Base-by-base conservation (phyloP, 2,113 vertebrate genomes). In the Climacteris rufus region DNA sequence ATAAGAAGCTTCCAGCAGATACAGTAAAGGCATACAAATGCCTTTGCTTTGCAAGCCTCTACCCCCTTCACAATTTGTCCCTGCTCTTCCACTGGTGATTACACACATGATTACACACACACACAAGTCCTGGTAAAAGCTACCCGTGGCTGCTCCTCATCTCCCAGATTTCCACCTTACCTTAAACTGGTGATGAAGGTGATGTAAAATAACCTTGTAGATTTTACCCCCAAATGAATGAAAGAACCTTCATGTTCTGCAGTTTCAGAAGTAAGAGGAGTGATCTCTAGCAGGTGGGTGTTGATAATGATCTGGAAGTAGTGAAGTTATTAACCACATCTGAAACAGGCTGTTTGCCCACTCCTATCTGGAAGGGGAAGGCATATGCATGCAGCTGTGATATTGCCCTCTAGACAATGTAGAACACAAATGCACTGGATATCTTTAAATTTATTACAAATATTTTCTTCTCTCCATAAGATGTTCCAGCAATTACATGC, bases 81-180 rank as follows among this genome's bases (percentile, higher is more conserved):
- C 17, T 59, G 39, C 33, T 69, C 64, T 56, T 83, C 33, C 11
- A 12, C 7, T 44, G 60, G 7, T 10, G 5, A 0, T 64, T 30
- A 21, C 4, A 3, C 21, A n/a, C 14, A 13, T 10, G 5, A 0
- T 64, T 30, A 21, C 4, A 3, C 21, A n/a, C 14, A 13, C 45
- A 35, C 10, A 30, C 14, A 76, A 65, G 21, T 30, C 49, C 50
- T 69, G 19, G 53, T 25, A 69, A 31, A 72, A 45, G 14, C 42
- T 83, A 21, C 20, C 0, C 2, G 42, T 37, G 30, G 28, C 24
- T 57, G 5, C 21, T 76, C 25, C 45, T 83, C 66, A 11, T 27
- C 53, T 54, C 39, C 14, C 20, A 53, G 27, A 23, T n/a, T 83
- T 65, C 40, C 42, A 57, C 11, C 7, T 68, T 52, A 59, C 9